Base-by-base conservation (phyloP, 2,797 vertebrate species). In the Prunella strophiata region DNA sequence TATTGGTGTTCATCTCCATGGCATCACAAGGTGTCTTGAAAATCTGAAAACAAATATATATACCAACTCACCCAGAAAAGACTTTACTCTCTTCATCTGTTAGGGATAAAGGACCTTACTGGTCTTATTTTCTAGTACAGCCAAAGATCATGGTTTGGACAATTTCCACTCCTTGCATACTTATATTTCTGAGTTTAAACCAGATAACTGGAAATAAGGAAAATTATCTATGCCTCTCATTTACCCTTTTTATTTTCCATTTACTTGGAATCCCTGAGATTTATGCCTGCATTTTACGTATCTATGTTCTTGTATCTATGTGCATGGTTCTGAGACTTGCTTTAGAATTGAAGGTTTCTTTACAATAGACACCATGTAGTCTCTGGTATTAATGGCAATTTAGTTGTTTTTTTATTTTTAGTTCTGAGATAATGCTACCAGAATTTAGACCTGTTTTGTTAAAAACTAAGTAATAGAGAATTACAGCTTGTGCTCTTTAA, bases 91-190 rank as follows among this genome's bases (percentile, higher is more conserved):
- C 30, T 51, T 77, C 7, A 57, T 52, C 3, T 48, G 6, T 51
- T 66, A 42, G 10, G 38, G 4, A 5, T 12, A 54, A 40, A 50
- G 23, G 4, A 67, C 12, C 2, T 50, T 86, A 22, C 4, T 74
- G n/a, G 30, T 22, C 7, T 8, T 50, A 13, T 45, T n/a, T 50
- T 30, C 6, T 72, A 36, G 29, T 45, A 22, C 7, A 78, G 9
- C 5, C 36, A 36, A 59, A 55, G 8, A 25, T 3, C 0, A 0
- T 58, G 4, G 9, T 63, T 70, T 38, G 5, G 5, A 32, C 11
- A 5, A 10, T 68, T 80, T 65, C 20, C 3, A 27, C 21, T 79
- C 11, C 32, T 67, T 67, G 36, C 11, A n/a, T 8, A n/a, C 5
- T 43, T 70, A 29, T 2, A 7, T 12, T 52, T 75, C 16, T n/a